Evolutionary conservation across 2,113 vertebrate genomes (phyloP).

Genomic region (Alectura lathami): DNA sequence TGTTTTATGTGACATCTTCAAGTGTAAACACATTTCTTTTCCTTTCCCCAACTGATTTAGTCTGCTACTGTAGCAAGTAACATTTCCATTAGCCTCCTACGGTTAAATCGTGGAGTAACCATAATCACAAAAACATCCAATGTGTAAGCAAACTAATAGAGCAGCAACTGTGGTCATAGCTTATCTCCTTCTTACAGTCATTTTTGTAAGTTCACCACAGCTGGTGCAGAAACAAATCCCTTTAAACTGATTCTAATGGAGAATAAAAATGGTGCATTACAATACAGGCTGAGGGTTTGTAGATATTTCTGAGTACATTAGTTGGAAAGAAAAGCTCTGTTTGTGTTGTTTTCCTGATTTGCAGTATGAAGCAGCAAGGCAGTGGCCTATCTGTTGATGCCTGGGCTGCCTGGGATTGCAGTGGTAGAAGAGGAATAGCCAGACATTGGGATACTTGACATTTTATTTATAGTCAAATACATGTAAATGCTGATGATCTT

Average conservation of each 20-base stretch:
- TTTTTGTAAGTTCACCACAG: constrained; percentile 26
- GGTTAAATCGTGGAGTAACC: constrained; percentile 79
- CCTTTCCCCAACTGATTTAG: constrained; percentile 73
- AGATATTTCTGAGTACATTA: neutral
- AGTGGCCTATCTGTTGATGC: neutral
- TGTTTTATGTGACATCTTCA: constrained; percentile 80
- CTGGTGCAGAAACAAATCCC: constrained; percentile 57
- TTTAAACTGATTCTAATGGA: constrained; percentile 57
- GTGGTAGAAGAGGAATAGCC: neutral
- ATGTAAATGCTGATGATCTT: neutral
- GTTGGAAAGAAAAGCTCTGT: neutral
- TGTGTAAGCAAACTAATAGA: constrained; percentile 76
- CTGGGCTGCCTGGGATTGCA: neutral
- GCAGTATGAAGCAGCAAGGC: neutral
- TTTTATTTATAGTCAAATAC: neutral
- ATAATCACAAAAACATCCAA: constrained; percentile 74
- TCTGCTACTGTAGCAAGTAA: constrained; percentile 68
- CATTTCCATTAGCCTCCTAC: constrained; percentile 83
- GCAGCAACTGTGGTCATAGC: constrained; percentile 66
- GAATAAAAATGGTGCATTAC: neutral
- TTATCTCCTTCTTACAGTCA: constrained; percentile 63
- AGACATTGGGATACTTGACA: neutral
- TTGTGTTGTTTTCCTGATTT: neutral
- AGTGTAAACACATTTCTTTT: constrained; percentile 84
- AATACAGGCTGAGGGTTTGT: neutral